Conservation (phyloP, 2,888 invertebrate species). For the Agonopterix heracliana region DNA sequence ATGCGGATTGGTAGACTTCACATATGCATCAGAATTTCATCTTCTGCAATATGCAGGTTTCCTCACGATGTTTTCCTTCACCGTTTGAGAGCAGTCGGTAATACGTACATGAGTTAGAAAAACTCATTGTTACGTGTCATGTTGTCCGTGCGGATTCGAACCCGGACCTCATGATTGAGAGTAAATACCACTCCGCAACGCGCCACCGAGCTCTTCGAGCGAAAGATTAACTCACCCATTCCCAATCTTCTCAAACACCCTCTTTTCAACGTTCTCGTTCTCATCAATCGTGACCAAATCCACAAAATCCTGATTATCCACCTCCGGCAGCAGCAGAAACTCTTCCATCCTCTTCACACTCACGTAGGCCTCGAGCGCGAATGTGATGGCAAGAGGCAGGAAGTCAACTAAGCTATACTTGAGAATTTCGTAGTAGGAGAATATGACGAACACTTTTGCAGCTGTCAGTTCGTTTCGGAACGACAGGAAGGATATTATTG, state of each 20-base stretch:
- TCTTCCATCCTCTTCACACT: conserved; percentile 83
- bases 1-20: no score
- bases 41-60: no score
- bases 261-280: conserved; percentile 25
- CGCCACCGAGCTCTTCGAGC: no score
- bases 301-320: conserved; percentile 51
- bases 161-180: no score
- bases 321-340: conserved; percentile 71
- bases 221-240: conserved; percentile 64
- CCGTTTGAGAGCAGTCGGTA: no score
- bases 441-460: conserved; percentile 85
- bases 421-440: conserved; percentile 87
- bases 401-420: conserved; percentile 87
- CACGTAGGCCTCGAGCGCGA: conserved; percentile 84
- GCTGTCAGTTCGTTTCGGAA: conserved; percentile 81
- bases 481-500: conserved; percentile 81
- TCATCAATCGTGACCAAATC: conserved; percentile 52
- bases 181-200: no score
- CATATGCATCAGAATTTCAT: no score
- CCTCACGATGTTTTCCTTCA: no score
- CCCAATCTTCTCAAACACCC: conserved; percentile 62
- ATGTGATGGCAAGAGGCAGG: conserved; percentile 86
- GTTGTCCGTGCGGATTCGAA: no score
- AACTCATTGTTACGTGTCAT: no score
- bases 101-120: no score